These are phyloP conservation scores for Cebus imitator DNA, from an alignment of 2,113 vertebrate genomes.

Conservation along the genomic window DNA sequence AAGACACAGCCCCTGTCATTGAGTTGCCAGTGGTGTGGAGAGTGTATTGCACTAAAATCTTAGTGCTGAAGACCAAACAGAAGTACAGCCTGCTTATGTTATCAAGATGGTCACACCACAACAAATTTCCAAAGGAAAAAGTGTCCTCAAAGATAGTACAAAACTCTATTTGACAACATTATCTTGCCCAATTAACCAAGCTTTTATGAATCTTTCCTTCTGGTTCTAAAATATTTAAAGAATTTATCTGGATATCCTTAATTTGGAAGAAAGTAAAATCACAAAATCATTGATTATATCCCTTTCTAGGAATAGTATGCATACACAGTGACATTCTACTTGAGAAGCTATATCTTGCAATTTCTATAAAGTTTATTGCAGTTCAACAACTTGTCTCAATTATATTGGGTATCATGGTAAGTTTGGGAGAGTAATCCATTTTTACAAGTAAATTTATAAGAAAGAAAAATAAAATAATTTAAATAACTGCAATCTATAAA, in stretches of 20 bases:
- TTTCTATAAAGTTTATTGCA: background rate
- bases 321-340: background rate
- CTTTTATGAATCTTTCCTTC: background rate
- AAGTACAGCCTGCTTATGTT: background rate
- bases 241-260: background rate
- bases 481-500: background rate
- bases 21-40: background rate
- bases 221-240: background rate
- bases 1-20: background rate
- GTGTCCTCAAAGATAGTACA: background rate
- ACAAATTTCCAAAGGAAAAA: background rate
- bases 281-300: background rate
- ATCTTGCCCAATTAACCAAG: background rate
- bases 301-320: background rate
- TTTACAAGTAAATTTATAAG: background rate
- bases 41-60: background rate
- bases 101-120: background rate
- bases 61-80: background rate
- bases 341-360: background rate
- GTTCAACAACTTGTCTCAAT: background rate
- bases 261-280: background rate
- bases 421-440: background rate
- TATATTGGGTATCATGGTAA: background rate
- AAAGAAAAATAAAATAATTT: background rate
- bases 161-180: background rate